These are phyloP conservation scores for Drosophila putrida DNA, from an alignment of 2,888 invertebrate genomes.

Conservation along the genomic window DNA sequence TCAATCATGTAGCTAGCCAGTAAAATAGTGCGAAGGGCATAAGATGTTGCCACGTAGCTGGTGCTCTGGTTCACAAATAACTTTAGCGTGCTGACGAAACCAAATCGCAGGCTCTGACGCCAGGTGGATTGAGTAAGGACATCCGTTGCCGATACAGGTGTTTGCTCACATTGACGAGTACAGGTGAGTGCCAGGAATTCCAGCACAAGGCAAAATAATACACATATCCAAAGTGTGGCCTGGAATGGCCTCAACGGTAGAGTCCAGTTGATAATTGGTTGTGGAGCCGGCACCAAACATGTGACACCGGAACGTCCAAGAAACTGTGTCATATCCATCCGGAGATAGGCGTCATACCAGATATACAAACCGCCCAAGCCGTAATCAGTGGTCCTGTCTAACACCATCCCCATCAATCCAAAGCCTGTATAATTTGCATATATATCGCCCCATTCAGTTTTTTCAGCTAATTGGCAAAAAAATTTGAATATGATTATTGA, in stretches of 20 bases:
- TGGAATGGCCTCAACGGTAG: conserved; percentile 88
- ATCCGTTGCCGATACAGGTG: neutral
- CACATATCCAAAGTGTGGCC: conserved; percentile 87
- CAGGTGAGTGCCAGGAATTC: conserved; percentile 84
- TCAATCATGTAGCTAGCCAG: conserved; percentile 85
- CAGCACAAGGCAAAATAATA: conserved; percentile 86
- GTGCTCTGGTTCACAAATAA: conserved; percentile 79
- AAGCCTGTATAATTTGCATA: conserved; percentile 88
- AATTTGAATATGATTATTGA: neutral
- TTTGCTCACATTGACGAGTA: conserved; percentile 57
- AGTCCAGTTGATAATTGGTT: conserved; percentile 87
- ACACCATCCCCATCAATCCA: conserved; percentile 88
- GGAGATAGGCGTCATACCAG: conserved; percentile 85
- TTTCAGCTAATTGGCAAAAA: conserved; percentile 48
- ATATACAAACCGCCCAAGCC: conserved; percentile 71
- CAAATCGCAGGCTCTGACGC: conserved; percentile 69
- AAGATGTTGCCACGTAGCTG: conserved; percentile 63
- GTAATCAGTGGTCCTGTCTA: conserved; percentile 88
- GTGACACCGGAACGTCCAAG: conserved; percentile 88
- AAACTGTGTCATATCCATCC: conserved; percentile 88
- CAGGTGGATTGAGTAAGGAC: conserved; percentile 26
- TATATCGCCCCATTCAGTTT: conserved; percentile 88
- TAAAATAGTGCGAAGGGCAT: conserved; percentile 73
- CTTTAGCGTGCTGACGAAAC: conserved; percentile 72
- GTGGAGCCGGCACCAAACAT: conserved; percentile 89